A percentile compares a stretch with the other conserved stretches of the same genome.
phyloP scores from a whole-genome alignment of 2,888 invertebrate genomes.

The Tipula lateralis region DNA sequence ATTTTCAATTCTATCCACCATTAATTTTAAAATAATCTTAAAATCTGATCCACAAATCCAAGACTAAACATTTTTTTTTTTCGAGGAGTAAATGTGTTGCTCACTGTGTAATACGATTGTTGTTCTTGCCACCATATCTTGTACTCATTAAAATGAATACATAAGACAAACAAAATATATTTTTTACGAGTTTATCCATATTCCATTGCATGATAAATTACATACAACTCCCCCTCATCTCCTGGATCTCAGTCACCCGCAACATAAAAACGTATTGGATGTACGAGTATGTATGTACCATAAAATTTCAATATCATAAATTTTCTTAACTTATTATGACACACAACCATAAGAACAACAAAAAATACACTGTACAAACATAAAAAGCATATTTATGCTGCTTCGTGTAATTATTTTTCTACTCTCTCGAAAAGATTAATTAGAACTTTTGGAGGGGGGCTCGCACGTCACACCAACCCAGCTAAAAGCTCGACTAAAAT shows the following conservation, averaged over 20 bases:
- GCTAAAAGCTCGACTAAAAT: background rate
- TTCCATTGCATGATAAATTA: background rate
- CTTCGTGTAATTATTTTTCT: background rate
- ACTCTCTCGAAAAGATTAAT: background rate
- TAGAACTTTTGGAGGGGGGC: background rate
- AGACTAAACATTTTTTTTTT: background rate
- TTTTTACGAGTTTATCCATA: background rate
- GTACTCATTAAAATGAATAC: background rate
- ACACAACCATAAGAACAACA: background rate
- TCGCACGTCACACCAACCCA: background rate
- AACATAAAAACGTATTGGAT: background rate
- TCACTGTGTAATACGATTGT: background rate
- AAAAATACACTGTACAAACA: background rate
- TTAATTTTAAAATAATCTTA: constrained; percentile 11
- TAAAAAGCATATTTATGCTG: background rate
- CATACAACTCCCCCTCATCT: no score
- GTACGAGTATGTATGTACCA: background rate
- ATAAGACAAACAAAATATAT: background rate
- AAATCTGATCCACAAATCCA: constrained; percentile 15
- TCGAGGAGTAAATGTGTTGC: background rate
- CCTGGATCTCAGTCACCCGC: background rate
- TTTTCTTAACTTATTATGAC: constrained; percentile 19
- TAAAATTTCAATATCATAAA: constrained; percentile 15
- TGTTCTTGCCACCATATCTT: background rate
- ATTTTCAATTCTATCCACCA: background rate